Base-by-base conservation (phyloP, 2,797 vertebrate species). In the Onychomys torridus region DNA sequence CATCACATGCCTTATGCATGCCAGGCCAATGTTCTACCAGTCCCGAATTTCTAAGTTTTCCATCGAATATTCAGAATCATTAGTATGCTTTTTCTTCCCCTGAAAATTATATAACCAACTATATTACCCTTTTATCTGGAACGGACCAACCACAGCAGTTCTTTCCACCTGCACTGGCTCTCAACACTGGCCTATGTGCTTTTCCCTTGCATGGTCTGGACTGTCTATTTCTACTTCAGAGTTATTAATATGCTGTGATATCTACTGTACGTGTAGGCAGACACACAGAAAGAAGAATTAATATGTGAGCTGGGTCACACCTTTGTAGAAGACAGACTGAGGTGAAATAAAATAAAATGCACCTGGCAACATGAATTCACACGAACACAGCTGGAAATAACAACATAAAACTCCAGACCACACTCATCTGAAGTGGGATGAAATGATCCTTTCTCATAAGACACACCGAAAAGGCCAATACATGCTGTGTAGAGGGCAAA, bases 191-290 rank as follows among this genome's bases (percentile, higher is more conserved):
- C 34, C 17, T 17, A 73, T 69, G 83, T 57, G 27, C 43, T 32
- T 96, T 81, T 25, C 55, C 65, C 71, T 85, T 61, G 49, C 40
- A 59, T 9, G 9, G 34, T 25, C 63, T 49, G 40, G 57, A 84
- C 6, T n/a, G n/a, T 78, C 65, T 86, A 57, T 89, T 91, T 91
- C 52, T 75, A 89, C 14, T 84, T 94, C 61, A 12, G 11, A 97
- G 23, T 49, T 77, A 91, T 46, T 67, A 78, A 67, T 55, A 71
- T 19, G 78, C 43, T 81, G 40, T 37, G 43, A 55, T 92, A 73
- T 10, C 86, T 76, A 79, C 63, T 76, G 43, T 84, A 21, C 43
- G 77, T 37, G 21, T 46, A 46, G 55, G 32, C 14, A 63, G 40
- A 77, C 32, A 43, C 34, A 76, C 40, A 61, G 57, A 76, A 6